Base-by-base conservation (phyloP, 2,797 vertebrate species). In the Melanotaenia parkinsoni region DNA sequence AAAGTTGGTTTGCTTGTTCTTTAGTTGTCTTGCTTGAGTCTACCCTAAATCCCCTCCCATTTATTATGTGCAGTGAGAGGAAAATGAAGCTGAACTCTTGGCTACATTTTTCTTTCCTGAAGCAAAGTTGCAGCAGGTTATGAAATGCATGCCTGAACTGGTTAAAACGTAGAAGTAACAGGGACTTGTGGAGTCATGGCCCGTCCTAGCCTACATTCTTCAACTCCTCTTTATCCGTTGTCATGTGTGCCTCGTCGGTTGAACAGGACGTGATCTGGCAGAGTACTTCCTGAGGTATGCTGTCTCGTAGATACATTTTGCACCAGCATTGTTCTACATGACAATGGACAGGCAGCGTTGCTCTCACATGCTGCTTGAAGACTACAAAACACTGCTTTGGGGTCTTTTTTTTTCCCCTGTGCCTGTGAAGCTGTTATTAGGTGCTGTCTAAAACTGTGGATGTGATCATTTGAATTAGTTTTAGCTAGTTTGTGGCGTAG, bases 221-320 rank as follows among this genome's bases (percentile, higher is more conserved):
- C 18, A 33, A 5, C 72, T 57, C 64, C 7, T 72, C 75, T 73
- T 66, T 43, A 62, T 74, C 72, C 43, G 22, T 64, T 60, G 80
- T 69, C 74, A 65, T 77, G 75, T 16, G 56, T 57, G 57, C 54
- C 59, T 62, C n/a, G 83, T 74, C 79, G 67, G 63, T 58, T 50
- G 75, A 85, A 69, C 86, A 90, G 89, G 92, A 93, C 64, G 72
- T 83, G 91, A 90, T 90, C 81, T 88, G 86, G 84, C 68, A 74
- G 83, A 91, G 81, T 86, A 82, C 84, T 91, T 92, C 91, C 87
- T 91, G 88, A 80, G 84, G 64, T 79, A 54, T 40, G 71, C 65
- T 59, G 85, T 70, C 70, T 81, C 73, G 63, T 71, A 72, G 69
- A 74, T 70, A 62, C 47, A 14, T 87, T 80, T 78, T 81, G 72